Evolutionary conservation across 2,797 vertebrate species (phyloP), one percentile per base, ranked within the genome.

Genomic region (Pelochelys cantorii): DNA sequence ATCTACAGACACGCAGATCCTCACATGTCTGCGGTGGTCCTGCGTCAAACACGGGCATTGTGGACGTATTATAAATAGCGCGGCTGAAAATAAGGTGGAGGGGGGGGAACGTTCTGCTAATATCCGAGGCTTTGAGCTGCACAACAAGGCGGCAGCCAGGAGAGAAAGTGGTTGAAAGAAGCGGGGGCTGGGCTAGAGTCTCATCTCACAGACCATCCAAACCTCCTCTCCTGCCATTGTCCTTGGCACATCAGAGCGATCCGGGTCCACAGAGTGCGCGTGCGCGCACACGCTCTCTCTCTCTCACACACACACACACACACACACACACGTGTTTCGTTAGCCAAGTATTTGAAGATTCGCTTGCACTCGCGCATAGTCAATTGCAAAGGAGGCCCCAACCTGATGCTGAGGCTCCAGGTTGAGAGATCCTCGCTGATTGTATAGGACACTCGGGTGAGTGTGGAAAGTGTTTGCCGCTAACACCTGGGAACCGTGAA

Each of bases 361-460:
- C 1, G 48, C 10, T 4, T 13, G 0, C 5, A 2, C 55, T 0
- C 13, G 29, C 29, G 31, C 60, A 8, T 29, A 31, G 29, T 62
- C 60, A 31, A 20, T n/a, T 5, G 17, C 65, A 68, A 34, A 68
- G 65, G 31, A 34, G 31, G 31, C 65, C n/a, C n/a, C 15, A 7
- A 7, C 62, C 62, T 18, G 7, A 20, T 9, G 17, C 31, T 34
- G 31, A 48, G 42, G 42, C 53, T 15, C 53, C 53, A 54, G 18
- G 31, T 31, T 7, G 62, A 65, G 31, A n/a, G 62, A n/a, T 4
- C n/a, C 34, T 34, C 6, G 68, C 34, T 20, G 11, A 5, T 11
- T 22, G n/a, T 5, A 11, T 5, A 5, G n/a, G 18, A 22, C 68
- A 71, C 68, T 23, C 22, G 20, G 20, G 10, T 11, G 34, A 11